Conservation (phyloP, 2,113 vertebrate genomes). For the Mus spicilegus region DNA sequence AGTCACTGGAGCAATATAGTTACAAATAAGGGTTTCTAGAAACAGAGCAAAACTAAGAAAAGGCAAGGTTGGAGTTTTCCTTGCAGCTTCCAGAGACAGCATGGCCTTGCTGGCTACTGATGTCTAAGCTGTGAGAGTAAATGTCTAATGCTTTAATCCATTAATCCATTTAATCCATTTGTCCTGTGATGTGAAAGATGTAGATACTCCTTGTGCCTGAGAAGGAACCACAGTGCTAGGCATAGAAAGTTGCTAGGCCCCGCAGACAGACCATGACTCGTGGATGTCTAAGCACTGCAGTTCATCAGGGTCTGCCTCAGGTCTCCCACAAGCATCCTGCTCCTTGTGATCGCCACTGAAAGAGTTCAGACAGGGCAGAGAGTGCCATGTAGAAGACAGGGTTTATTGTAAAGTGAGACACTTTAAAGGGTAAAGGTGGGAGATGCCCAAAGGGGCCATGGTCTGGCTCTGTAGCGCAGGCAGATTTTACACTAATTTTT, state of each 20-base stretch:
- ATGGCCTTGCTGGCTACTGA: not conserved
- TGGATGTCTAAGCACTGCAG: not conserved
- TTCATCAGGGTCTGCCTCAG: not conserved
- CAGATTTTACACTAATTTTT: not conserved
- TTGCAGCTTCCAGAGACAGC: not conserved
- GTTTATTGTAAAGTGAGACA: not conserved
- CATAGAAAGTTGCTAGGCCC: not conserved
- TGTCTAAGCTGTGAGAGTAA: not conserved
- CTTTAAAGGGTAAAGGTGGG: too few species aligned
- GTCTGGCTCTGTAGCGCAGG: not conserved
- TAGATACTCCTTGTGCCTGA: rapidly evolving
- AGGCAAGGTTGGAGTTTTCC: not conserved
- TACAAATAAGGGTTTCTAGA: not conserved
- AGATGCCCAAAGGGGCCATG: not conserved
- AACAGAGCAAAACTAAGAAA: not conserved
- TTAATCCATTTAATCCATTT: too few species aligned
- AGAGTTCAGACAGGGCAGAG: not conserved
- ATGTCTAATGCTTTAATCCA: not conserved
- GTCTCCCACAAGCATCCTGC: not conserved
- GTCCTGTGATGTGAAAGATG: not conserved
- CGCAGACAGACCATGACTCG: not conserved
- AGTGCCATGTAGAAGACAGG: not conserved
- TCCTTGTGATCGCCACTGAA: not conserved
- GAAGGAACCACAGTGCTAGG: not conserved
- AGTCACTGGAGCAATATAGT: too few species aligned